Percentiles rank a stretch among this genome's conserved stretches.
These are phyloP conservation scores for Bruchidius siliquastri DNA, from an alignment of 2,888 invertebrate species.

Conservation along the genomic window DNA sequence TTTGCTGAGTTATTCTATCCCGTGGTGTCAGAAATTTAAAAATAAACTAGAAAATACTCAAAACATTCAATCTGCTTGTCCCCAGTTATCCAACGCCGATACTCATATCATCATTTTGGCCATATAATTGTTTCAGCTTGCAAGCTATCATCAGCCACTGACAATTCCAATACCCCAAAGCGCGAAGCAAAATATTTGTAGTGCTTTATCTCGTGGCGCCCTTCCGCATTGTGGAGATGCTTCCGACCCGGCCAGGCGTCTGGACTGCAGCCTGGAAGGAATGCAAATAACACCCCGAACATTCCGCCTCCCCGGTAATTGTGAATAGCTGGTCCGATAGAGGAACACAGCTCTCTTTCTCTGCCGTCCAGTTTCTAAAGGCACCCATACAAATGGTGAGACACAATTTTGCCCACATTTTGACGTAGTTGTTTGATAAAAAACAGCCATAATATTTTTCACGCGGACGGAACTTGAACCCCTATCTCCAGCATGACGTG, in stretches of 20 bases:
- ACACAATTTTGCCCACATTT: too few relatives aligned
- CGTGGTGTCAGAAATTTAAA: too few relatives aligned
- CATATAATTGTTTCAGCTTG: too few relatives aligned
- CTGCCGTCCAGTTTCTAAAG: neutral
- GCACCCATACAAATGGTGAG: too few relatives aligned
- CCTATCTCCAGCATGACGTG: too few relatives aligned
- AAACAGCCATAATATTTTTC: too few relatives aligned
- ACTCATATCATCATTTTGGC: too few relatives aligned
- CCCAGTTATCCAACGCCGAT: too few relatives aligned
- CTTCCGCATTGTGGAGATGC: neutral
- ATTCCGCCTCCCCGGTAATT: neutral
- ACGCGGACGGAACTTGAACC: too few relatives aligned
- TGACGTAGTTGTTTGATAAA: too few relatives aligned
- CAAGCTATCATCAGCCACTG: neutral
- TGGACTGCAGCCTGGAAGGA: neutral
- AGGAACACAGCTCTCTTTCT: neutral
- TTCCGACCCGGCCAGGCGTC: neutral
- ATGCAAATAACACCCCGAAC: neutral
- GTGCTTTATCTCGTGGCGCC: neutral
- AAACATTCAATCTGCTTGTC: too few relatives aligned
- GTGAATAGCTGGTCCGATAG: neutral
- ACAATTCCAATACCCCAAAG: neutral
- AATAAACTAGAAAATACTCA: too few relatives aligned
- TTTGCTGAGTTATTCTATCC: constrained; percentile 33
- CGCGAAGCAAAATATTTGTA: neutral